Base-by-base conservation (phyloP, 2,888 invertebrate genomes). In the Dermolepida albohirtum region DNA sequence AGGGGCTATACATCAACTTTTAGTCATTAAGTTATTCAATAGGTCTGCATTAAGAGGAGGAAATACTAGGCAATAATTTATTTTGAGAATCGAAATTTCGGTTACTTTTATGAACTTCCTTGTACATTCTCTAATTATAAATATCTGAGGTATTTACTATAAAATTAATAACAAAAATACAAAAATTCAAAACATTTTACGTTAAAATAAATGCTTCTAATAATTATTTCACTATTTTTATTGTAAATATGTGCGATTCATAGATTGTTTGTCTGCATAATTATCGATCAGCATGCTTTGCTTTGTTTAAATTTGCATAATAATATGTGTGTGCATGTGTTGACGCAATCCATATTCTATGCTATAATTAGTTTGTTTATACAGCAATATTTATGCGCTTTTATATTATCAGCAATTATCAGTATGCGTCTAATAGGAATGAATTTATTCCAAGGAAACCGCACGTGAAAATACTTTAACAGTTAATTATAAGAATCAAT, bases 251-350 rank as follows among this genome's bases (percentile, higher is more conserved):
- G 2, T 11, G 1, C 17, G 50, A 8, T 50, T 50, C 10, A 47
- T 16, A 5, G 47, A n/a, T 14, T 50, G 50, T 50, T 50, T 50
- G 27, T 27, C 11, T 50, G 27, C 27, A 10, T 50, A 50, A 50
- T 22, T 50, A n/a, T 22, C 17, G 22, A n/a, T 27, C 50, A 16
- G 17, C 22, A n/a, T 50, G 50, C 10, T 50, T 27, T 17, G 27
- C 11, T 50, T 16, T 50, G 17, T 27, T 49, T 22, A 49, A 49
- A 49, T 49, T 49, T 49, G 5, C 49, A 22, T 49, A 49, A 49
- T 49, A 1, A 12, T 49, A 17, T 17, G 22, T 49, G 11, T 11
- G 17, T 22, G n/a, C 14, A 52, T 14, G 6, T 14, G 52, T 39
- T 52, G 16, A 52, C 34, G 34, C 14, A 34, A 52, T 34, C 6